Percentiles rank a stretch among this genome's conserved stretches.
phyloP scores from a whole-genome alignment of 2,113 vertebrate species.

The Dromiciops gliroides region DNA sequence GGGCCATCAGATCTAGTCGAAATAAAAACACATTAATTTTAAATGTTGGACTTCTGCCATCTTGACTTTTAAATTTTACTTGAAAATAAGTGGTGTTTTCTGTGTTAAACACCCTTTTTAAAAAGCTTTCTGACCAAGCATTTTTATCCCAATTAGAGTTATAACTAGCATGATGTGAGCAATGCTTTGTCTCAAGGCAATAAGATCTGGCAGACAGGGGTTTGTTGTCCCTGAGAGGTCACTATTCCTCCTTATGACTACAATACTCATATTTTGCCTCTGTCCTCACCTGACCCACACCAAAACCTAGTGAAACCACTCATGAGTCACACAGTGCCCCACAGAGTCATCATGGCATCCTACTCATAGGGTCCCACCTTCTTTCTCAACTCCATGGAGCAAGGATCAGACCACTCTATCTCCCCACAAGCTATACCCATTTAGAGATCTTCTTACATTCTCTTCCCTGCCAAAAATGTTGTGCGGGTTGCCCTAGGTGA shows the following conservation, averaged over 20 bases:
- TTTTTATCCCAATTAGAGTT: neutral
- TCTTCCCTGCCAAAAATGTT: neutral
- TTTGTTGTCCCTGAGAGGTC: neutral
- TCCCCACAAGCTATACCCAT: neutral
- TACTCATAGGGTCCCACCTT: neutral
- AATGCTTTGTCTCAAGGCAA: neutral
- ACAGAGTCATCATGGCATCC: neutral
- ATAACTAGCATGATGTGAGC: neutral
- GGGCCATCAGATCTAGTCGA: neutral
- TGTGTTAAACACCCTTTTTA: neutral
- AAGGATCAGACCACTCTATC: neutral
- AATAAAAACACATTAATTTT: neutral
- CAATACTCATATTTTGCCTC: neutral
- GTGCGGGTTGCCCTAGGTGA: too few species aligned
- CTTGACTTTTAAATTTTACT: neutral
- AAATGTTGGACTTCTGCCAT: neutral
- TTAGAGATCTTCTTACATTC: neutral
- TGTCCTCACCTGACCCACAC: neutral
- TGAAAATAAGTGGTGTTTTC: neutral
- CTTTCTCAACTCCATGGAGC: neutral
- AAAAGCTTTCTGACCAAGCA: neutral
- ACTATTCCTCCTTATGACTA: neutral
- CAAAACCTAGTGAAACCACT: neutral
- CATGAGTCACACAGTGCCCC: neutral
- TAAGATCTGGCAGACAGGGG: neutral